phyloP scores from a whole-genome alignment of 1,140 invertebrate genomes.

The Dendroctonus valens region DNA sequence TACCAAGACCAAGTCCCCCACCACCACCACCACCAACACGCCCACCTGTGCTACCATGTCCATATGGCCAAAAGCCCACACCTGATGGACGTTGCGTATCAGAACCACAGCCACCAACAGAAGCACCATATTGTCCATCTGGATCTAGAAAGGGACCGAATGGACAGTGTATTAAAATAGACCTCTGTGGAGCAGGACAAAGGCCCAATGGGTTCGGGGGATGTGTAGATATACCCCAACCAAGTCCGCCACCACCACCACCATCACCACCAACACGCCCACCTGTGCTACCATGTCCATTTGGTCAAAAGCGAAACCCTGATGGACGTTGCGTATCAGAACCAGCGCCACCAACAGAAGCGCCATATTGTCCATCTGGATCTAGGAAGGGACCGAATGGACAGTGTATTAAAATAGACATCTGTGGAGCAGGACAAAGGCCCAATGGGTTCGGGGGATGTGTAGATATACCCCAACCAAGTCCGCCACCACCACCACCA shows the following conservation, averaged over 20 bases:
- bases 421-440: not conserved
- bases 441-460: not conserved
- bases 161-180: slow-evolving; percentile 27
- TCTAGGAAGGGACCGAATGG: slow-evolving; percentile 31
- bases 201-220: not conserved
- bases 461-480: not conserved
- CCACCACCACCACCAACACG: not conserved
- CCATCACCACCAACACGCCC: slow-evolving; percentile 18
- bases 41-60: slow-evolving; percentile 9
- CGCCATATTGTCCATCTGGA: slow-evolving; percentile 32
- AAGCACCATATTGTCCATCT: slow-evolving; percentile 12
- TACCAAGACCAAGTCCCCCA: not conserved
- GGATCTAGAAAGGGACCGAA: slow-evolving; percentile 21
- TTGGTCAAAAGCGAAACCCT: slow-evolving; percentile 19
- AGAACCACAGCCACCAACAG: too few relatives aligned
- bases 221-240: not conserved
- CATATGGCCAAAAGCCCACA: slow-evolving; percentile 3
- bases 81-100: slow-evolving; percentile 10
- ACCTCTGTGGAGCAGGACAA: not conserved
- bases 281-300: slow-evolving; percentile 7
- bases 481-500: slow-evolving; percentile 2
- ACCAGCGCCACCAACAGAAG: not conserved
- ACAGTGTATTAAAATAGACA: slow-evolving; percentile 11
- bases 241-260: not conserved
- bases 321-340: slow-evolving; percentile 27